Evolutionary conservation across 2,113 vertebrate species (phyloP).

Genomic region (Lates calcarifer): DNA sequence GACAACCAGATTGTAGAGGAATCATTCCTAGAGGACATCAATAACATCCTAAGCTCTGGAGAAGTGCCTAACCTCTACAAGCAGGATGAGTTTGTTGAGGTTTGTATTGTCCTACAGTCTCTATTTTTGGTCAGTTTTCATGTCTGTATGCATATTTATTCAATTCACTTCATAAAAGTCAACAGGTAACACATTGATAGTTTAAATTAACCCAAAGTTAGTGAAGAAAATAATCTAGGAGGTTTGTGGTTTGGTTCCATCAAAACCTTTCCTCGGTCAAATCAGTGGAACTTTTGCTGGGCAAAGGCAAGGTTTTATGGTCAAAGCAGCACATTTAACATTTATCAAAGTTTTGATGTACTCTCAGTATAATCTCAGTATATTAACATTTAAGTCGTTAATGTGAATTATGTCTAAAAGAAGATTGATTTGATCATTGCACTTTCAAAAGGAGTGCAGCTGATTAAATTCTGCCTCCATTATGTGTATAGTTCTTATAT

Average conservation of each 20-base stretch:
- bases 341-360: too few relatives aligned
- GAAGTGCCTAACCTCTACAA: constrained; percentile 94
- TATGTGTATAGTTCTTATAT: too few relatives aligned
- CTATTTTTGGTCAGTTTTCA: neutral
- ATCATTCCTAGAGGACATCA: constrained; percentile 92
- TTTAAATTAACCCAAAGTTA: neutral
- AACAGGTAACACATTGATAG: neutral
- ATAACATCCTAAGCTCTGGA: constrained; percentile 91
- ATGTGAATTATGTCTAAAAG: neutral
- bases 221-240: too few relatives aligned
- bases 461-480: too few relatives aligned
- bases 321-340: too few relatives aligned
- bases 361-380: neutral
- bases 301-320: too few relatives aligned
- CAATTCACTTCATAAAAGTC: neutral
- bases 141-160: neutral
- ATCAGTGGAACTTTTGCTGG: too few relatives aligned
- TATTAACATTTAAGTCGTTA: neutral
- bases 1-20: constrained; percentile 90
- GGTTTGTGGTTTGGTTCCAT: neutral
- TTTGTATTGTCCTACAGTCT: constrained; percentile 44
- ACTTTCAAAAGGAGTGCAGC: too few relatives aligned
- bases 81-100: constrained; percentile 89
- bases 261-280: neutral
- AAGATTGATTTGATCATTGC: neutral